Base-by-base conservation (phyloP, 1,140 invertebrate species). In the Diabrotica virgifera region DNA sequence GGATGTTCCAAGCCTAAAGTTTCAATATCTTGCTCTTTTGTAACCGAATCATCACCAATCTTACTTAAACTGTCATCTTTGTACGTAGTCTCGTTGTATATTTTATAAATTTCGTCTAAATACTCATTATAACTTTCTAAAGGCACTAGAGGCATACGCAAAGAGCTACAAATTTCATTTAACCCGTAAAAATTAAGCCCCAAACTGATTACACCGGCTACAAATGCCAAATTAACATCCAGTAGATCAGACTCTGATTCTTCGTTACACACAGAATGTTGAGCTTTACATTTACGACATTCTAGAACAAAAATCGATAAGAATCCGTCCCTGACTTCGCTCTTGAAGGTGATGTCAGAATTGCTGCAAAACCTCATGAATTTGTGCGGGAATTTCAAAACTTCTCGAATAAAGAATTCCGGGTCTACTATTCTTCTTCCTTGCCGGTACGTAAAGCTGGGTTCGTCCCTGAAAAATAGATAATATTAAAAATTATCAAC, bases 351-450 rank as follows among this genome's bases (percentile, higher is more conserved):
- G 5, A 71, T 55, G 56, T 71, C 66, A 5, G 38, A 55, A 4
- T 64, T 69, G 5, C 12, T 38, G 38, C 70, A 71, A 14, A 71
- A 71, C 46, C 59, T 60, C 4, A 71, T 46, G 8, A 38, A 10
- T 54, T 54, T 52, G 36, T 71, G 70, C 3, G 67, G 64, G 40
- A 71, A 71, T 52, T 63, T 57, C 38, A 69, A 55, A n/a, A 62
- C 37, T 46, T 69, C 60, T n/a, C 50, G 37, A 46, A 70, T 63
- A 14, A 70, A 50, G 52, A 68, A 70, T 13, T 68, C 52, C n/a
- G 63, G 65, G 46, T 70, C 69, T 36, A 70, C 69, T 37, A 70
- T 70, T 14, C 69, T 66, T 56, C 69, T 64, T 37, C 69, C 69
- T n/a, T 66, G 63, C 24, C 66, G 63, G 52, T 70, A 70, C 46